Evolutionary conservation across 2,888 invertebrate species (phyloP).

Genomic region (Digitonthophagus gazella): DNA sequence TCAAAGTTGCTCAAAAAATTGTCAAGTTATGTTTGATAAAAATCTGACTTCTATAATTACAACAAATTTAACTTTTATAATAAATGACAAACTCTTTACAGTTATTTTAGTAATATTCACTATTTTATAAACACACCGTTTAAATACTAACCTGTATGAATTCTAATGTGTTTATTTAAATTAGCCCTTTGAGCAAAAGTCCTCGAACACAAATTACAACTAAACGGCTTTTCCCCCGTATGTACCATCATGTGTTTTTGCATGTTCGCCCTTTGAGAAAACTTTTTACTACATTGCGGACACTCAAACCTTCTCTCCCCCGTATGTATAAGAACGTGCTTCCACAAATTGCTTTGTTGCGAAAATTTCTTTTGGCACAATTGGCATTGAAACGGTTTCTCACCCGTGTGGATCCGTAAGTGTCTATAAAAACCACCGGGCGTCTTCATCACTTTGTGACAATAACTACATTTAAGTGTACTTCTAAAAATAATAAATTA

Average conservation of each 20-base stretch:
- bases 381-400: slow-evolving; percentile 34
- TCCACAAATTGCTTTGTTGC: slow-evolving; percentile 35
- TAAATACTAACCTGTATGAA: slow-evolving; percentile 32
- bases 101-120: too few species aligned
- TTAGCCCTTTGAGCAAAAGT: slow-evolving; percentile 36
- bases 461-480: slow-evolving; percentile 26
- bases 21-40: too few species aligned
- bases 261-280: slow-evolving; percentile 37
- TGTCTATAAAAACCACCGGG: slow-evolving; percentile 31
- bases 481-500: slow-evolving; percentile 19
- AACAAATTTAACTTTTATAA: too few species aligned
- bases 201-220: slow-evolving; percentile 32
- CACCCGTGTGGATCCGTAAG: slow-evolving; percentile 32
- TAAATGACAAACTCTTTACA: too few species aligned
- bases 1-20: too few species aligned
- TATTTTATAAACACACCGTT: too few species aligned
- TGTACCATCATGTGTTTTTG: slow-evolving; percentile 36
- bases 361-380: slow-evolving; percentile 34
- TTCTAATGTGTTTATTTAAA: slow-evolving; percentile 34
- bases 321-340: slow-evolving; percentile 34
- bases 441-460: slow-evolving; percentile 30
- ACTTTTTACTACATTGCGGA: slow-evolving; percentile 33
- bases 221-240: slow-evolving; percentile 34
- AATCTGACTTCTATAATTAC: not conserved
- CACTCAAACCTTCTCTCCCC: slow-evolving; percentile 35